phyloP scores from a whole-genome alignment of 2,113 vertebrate genomes.

The Tonatia bakeri region DNA sequence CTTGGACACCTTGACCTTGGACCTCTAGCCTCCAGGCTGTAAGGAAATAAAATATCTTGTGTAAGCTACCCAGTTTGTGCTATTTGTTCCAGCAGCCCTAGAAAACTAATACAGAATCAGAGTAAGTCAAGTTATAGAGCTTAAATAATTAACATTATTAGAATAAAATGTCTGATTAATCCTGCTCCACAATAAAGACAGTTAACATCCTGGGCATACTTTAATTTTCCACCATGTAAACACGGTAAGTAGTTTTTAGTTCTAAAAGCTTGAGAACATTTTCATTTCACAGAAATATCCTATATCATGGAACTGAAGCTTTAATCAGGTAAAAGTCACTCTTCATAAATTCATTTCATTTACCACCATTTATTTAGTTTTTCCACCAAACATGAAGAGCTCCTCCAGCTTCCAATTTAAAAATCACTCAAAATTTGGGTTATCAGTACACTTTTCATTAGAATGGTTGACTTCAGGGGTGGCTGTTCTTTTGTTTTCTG shows the following conservation, averaged over 20 bases:
- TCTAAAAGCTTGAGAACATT: background rate
- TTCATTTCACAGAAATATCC: constrained; percentile 9
- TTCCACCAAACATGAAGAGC: background rate
- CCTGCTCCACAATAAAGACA: background rate
- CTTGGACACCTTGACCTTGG: background rate
- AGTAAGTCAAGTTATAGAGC: background rate
- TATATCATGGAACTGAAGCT: background rate
- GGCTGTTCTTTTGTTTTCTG: background rate
- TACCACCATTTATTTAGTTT: background rate
- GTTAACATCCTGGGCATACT: background rate
- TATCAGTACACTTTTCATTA: background rate
- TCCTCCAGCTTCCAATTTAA: constrained; percentile 9
- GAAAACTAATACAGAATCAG: background rate
- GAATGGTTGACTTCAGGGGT: background rate
- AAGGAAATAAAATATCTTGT: background rate
- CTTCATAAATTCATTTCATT: constrained; percentile 4
- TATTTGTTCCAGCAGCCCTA: background rate
- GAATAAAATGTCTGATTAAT: background rate
- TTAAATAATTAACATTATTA: background rate
- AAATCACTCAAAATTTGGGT: background rate
- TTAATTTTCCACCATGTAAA: background rate
- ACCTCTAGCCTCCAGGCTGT: background rate
- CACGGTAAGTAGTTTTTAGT: background rate
- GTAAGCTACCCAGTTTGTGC: background rate
- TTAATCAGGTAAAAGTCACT: background rate